phyloP scores from a whole-genome alignment of 2,797 vertebrate species.

The Sternotherus odoratus region DNA sequence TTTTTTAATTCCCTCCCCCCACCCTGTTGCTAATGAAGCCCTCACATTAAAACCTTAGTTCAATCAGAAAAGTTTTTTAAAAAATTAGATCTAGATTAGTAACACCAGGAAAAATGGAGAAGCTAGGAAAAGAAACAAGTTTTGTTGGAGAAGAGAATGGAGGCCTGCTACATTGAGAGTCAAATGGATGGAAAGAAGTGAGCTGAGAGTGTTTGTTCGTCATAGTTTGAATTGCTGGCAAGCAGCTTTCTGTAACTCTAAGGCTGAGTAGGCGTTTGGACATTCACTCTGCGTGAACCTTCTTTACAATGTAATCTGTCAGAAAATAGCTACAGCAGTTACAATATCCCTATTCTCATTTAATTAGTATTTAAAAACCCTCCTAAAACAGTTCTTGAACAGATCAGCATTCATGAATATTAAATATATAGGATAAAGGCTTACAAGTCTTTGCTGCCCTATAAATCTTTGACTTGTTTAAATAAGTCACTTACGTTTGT shows the following conservation, averaged over 20 bases:
- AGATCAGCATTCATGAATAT: conserved; percentile 70
- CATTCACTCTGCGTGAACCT: conserved; percentile 33
- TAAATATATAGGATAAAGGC: conserved; percentile 76
- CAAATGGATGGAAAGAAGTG: background rate
- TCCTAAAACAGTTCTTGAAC: conserved; percentile 55
- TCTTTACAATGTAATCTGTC: conserved; percentile 35
- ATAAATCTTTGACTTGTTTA: conserved; percentile 34
- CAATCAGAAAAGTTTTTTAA: background rate
- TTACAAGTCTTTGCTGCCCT: background rate
- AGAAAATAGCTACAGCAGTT: conserved; percentile 46
- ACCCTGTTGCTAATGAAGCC: background rate
- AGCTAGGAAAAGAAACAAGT: background rate
- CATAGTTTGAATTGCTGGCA: conserved; percentile 24
- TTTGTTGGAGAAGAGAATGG: background rate
- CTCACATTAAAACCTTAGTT: background rate
- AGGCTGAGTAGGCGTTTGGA: conserved; percentile 25
- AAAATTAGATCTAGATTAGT: background rate
- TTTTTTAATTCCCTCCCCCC: background rate
- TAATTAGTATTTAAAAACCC: conserved; percentile 45
- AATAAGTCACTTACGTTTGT: conserved; percentile 42
- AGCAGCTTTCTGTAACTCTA: conserved; percentile 28
- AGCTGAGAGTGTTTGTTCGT: background rate
- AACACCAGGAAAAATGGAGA: background rate
- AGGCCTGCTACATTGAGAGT: background rate
- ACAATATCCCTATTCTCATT: conserved; percentile 15